phyloP scores from a whole-genome alignment of 2,113 vertebrate genomes.

The Sarotherodon lohbergeri region DNA sequence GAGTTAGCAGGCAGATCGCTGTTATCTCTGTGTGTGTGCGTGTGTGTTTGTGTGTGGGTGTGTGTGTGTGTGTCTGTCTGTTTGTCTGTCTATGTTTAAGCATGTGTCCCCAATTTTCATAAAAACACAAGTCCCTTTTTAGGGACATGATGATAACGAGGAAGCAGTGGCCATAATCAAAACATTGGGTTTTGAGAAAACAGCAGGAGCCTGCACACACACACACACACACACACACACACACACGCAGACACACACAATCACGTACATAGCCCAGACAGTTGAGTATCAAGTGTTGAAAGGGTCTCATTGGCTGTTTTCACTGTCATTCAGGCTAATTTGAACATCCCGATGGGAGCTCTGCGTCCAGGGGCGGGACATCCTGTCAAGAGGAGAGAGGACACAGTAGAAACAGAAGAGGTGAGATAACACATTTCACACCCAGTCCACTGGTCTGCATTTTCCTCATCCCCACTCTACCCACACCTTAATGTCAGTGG shows the following conservation, averaged over 20 bases:
- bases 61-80: not conserved
- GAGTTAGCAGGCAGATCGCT: conserved; percentile 24
- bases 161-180: conserved; percentile 30
- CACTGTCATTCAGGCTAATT: conserved; percentile 82
- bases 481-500: not conserved
- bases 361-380: conserved; percentile 94
- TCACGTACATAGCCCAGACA: not conserved
- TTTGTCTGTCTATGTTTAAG: not conserved
- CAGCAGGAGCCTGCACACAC: not conserved
- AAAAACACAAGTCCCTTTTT: conserved; percentile 32
- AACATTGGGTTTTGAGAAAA: conserved; percentile 24
- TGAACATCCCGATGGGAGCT: conserved; percentile 98
- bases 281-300: not conserved
- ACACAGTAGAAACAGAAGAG: conserved; percentile 80
- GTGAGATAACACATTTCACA: conserved; percentile 66
- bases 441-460: not conserved
- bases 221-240: not conserved
- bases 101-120: conserved; percentile 43
- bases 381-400: conserved; percentile 92
- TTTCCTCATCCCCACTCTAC: not conserved
- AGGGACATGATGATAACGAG: conserved; percentile 9
- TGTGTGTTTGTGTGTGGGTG: rapidly evolving
- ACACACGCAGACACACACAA: not conserved
- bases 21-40: not conserved
- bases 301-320: conserved; percentile 46